A percentile compares a stretch with the other conserved stretches of the same genome.
Conservation (phyloP, 2,797 vertebrate genomes). For the Anguilla marmorata region DNA sequence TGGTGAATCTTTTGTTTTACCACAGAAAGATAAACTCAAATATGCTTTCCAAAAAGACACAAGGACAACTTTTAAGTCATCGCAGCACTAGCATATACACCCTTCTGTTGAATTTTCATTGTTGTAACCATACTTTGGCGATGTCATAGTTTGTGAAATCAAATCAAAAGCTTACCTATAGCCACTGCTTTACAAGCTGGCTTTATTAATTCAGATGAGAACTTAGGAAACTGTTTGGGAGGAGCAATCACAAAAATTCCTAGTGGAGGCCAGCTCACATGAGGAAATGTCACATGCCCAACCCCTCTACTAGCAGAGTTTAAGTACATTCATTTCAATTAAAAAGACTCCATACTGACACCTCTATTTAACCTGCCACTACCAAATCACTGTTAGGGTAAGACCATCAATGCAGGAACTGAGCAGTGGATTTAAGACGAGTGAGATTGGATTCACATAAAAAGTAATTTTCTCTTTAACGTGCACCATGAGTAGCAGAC, state of each 20-base stretch:
- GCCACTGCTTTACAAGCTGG: neutral
- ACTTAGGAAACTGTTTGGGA: conserved; percentile 5
- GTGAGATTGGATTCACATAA: conserved; percentile 18
- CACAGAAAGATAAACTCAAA: neutral
- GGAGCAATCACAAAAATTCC: conserved; percentile 9
- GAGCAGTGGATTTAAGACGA: conserved; percentile 3
- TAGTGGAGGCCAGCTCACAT: conserved; percentile 4
- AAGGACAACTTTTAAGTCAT: neutral
- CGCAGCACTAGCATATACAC: neutral
- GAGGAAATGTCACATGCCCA: conserved; percentile 23
- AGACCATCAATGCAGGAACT: neutral
- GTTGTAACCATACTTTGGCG: neutral
- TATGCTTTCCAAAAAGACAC: neutral
- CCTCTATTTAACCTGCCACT: conserved; percentile 7
- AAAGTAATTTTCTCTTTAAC: conserved; percentile 13
- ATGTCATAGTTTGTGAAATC: neutral
- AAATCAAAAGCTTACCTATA: neutral
- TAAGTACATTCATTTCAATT: conserved; percentile 33
- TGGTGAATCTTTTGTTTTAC: neutral
- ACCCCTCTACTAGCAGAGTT: conserved; percentile 21
- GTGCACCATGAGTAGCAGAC: neutral
- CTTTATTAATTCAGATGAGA: neutral
- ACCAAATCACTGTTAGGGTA: conserved; percentile 14
- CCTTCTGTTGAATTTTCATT: neutral
- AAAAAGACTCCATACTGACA: conserved; percentile 26